Base-by-base conservation (phyloP, 2,113 vertebrate species). In the Pagrus major region DNA sequence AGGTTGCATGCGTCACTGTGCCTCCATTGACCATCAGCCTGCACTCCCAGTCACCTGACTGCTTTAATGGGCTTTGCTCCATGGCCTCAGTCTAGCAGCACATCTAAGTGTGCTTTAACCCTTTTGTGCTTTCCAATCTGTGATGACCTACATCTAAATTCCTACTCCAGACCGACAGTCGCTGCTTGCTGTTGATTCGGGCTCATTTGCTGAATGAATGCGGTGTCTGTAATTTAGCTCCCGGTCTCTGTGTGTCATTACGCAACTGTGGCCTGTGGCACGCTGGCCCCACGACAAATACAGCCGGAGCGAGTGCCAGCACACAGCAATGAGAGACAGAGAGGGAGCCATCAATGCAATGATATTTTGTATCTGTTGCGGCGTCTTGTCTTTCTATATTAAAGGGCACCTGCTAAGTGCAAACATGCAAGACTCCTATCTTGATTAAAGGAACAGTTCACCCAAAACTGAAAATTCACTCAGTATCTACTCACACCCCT, bases 1-100 rank as follows among this genome's bases (percentile, higher is more conserved):
- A 78, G 68, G 70, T 78, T 92, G 80, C n/a, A n/a, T n/a, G n/a
- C 76, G 31, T 88, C 90, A 88, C 81, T 33, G 73, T 20, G 42
- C 55, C 68, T 64, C 65, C 47, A 60, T 63, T 84, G 77, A 85
- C 80, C 61, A 54, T 67, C 25, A 72, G 72, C 27, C 80, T 78
- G 72, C 16, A 27, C 76, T 76, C 42, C n/a, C 58, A 44, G 87
- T 85, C 88, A 84, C 83, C 79, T 88, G 85, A 87, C 64, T 58
- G 61, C 47, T 42, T 84, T 76, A 83, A 84, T 63, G 72, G 37
- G 79, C 82, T 87, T 81, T 80, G 63, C 39, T 49, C 60, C 49
- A 31, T 15, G 16, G 44, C 75, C 60, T 70, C 64, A 31, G 44
- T 78, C 58, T 54, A n/a, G 66, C 74, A 70, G 75, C 69, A 66